Conservation (phyloP, 2,113 vertebrate genomes). For the Eleginops maclovinus region DNA sequence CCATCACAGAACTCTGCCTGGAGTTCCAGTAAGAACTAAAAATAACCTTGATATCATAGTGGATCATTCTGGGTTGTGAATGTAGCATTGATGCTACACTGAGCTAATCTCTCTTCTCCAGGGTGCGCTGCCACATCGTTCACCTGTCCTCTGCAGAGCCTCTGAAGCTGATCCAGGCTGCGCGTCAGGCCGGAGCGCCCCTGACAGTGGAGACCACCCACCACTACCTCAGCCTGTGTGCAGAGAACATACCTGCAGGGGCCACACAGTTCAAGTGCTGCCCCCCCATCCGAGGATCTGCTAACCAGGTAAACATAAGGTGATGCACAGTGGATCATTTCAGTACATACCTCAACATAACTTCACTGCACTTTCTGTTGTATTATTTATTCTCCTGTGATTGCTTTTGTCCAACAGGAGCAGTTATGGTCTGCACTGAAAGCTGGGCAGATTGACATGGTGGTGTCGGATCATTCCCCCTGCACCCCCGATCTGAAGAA, state of each 20-base stretch:
- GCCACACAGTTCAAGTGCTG: constrained; percentile 90
- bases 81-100: background rate
- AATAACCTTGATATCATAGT: background rate
- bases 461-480: constrained; percentile 88
- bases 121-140: constrained; percentile 88
- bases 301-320: constrained; percentile 76
- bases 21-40: constrained; percentile 82
- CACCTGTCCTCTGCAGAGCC: constrained; percentile 87
- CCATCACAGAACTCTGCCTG: constrained; percentile 83
- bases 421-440: constrained; percentile 85
- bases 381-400: background rate
- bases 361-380: background rate
- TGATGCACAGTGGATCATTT: background rate
- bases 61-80: background rate
- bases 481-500: constrained; percentile 85
- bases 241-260: constrained; percentile 83
- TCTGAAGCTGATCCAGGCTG: constrained; percentile 81
- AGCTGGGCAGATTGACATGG: constrained; percentile 86
- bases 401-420: constrained; percentile 72
- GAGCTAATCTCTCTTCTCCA: constrained; percentile 41
- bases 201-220: constrained; percentile 88
- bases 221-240: constrained; percentile 86
- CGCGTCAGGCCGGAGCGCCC: constrained; percentile 82
- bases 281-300: constrained; percentile 83
- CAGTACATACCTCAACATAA: background rate